These are phyloP conservation scores for Pimephales promelas DNA, from an alignment of 2,113 vertebrate species.

Conservation along the genomic window DNA sequence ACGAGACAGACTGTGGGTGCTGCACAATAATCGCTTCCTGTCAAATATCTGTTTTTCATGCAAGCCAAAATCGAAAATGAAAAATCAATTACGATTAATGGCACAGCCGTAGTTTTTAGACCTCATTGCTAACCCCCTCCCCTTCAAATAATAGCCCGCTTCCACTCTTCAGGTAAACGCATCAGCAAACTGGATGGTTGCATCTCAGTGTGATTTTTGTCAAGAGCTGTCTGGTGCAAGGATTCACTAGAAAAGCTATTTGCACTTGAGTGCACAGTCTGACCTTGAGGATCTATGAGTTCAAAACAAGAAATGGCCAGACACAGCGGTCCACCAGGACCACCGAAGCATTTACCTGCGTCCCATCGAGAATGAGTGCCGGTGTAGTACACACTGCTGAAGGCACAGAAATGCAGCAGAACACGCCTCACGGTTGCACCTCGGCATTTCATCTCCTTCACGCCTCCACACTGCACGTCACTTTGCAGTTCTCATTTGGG, in stretches of 20 bases:
- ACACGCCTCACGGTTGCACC: neutral
- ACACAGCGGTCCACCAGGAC: slow-evolving; percentile 15
- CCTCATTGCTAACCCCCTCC: too few relatives aligned
- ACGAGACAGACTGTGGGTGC: too few relatives aligned
- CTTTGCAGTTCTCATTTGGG: neutral
- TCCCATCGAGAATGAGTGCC: neutral
- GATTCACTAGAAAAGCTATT: slow-evolving; percentile 22
- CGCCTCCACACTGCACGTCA: neutral
- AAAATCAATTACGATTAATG: too few relatives aligned
- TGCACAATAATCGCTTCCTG: too few relatives aligned
- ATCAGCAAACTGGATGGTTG: neutral
- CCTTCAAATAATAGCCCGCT: too few relatives aligned
- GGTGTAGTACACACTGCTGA: slow-evolving; percentile 1
- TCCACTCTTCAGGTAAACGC: neutral
- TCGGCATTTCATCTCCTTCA: neutral
- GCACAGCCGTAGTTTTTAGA: too few relatives aligned
- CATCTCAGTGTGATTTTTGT: slow-evolving; percentile 19
- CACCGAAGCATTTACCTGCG: slow-evolving; percentile 22
- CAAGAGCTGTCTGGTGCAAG: neutral
- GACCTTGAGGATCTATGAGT: slow-evolving; percentile 13
- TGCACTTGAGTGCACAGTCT: slow-evolving; percentile 14
- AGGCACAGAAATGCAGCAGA: slow-evolving; percentile 9
- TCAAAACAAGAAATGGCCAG: slow-evolving; percentile 1
- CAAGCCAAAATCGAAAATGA: too few relatives aligned
- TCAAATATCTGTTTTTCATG: too few relatives aligned